Evolutionary conservation across 2,113 vertebrate species (phyloP), one percentile per base, ranked within the genome.

Genomic region (Rhinopomastus cyanomelas): DNA sequence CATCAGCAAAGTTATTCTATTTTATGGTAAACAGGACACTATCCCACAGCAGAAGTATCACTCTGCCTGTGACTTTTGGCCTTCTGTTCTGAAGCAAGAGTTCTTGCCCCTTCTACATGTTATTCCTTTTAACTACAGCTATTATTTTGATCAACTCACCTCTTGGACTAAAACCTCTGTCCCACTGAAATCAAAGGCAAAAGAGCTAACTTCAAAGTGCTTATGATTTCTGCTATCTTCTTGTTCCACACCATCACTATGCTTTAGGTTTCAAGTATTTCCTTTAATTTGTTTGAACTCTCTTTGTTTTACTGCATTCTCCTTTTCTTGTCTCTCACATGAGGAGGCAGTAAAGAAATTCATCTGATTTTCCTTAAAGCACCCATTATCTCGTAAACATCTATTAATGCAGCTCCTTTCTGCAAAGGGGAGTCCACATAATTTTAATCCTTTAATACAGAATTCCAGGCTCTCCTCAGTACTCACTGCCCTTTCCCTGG

Each of bases 401-500:
- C 71, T 69, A 68, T 55, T 44, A 73, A 36, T 29, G 49, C 23
- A 73, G 16, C 6, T 61, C 22, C 19, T 73, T 60, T 81, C 29
- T 66, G 20, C 73, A 69, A 56, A 59, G 69, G 21, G 78, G 6
- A 55, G 18, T 56, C 26, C 55, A 79, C 21, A 64, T 51, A 49
- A 72, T 55, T 83, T 60, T 30, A 60, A 21, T 36, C 21, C 75
- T 84, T 48, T 52, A 64, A 76, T 68, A 79, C 12, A 82, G 68
- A 90, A 87, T 69, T 87, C 53, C 77, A 85, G 69, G 16, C 42
- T 90, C 62, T 87, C 74, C 79, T 94, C 77, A 68, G 55, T 59
- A 30, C 62, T 88, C 34, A 48, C 61, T 76, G 69, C 61, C 21
- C 9, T 86, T 76, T 86, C 90, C 42, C 84, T 83, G 32, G 39